Base-by-base conservation (phyloP, 53 echinoderm and acorn worm genomes). In the Paracentrotus lividus region DNA sequence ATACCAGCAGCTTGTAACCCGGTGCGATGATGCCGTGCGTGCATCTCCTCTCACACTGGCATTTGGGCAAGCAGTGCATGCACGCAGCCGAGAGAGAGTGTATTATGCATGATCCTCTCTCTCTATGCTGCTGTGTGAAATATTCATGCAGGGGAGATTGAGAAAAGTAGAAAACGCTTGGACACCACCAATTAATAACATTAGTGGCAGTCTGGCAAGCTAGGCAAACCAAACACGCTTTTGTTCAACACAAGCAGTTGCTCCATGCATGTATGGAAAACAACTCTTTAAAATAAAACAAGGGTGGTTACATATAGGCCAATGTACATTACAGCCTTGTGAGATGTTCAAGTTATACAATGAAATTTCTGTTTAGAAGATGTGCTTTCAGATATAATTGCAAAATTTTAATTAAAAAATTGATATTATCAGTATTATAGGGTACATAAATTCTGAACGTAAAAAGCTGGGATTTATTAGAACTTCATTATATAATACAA, bases 131-230 rank as follows among this genome's bases (percentile, higher is more conserved):
- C 90, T 53, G 90, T 47, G 92, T 92, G 81, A 92, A 92, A 92
- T 92, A 92, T 92, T 92, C 92, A 92, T 92, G 92, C 57, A 10
- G 58, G 49, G 57, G 54, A 81, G 77, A 92, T 78, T 78, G 92
- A 92, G 78, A 92, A 78, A 72, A 91, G 75, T 44, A 92, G 92
- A n/a, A 77, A 92, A 92, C 47, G 92, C 81, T 92, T 78, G 77
- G 81, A 78, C 92, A 92, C 77, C 43, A 92, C 81, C 92, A 92
- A 92, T 92, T 92, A 92, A 92, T 92, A 90, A 90, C 90, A 92
- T 92, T 90, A 90, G 44, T 90, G 44, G 64, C 65, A 89, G 89
- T 55, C 90, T 66, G 90, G 90, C 69, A 90, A 49, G 61, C 89
- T 44, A 61, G 65, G 64, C 89, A 89, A 44, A 61, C 89, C 81